Evolutionary conservation across 2,888 invertebrate genomes (phyloP), one percentile per base, ranked within the genome.

Genomic region (Sylvicola fuscatus): DNA sequence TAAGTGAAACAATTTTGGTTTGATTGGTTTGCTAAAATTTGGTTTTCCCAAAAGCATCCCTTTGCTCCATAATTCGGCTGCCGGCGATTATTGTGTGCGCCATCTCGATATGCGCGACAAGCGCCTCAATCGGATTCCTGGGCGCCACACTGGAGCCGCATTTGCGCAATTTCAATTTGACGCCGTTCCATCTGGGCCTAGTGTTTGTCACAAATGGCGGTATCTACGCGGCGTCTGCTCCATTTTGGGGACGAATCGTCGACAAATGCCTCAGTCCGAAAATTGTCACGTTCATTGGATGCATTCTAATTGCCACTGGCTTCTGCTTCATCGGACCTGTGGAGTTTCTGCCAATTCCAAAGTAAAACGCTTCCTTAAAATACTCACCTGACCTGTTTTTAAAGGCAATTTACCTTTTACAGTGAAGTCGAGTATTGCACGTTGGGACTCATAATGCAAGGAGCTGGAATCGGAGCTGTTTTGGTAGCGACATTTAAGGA

Each of bases 121-220:
- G 81, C 41, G 71, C 78, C 65, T 81, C 81, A 44, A 81, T 84
- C 35, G 83, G 84, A 14, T 92, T 87, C 55, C 62, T 90, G 14
- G 81, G 84, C 51, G 87, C 90, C 0, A 89, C 89, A 0, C 61
- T 92, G 14, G 84, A 89, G 45, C 83, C 82, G 0, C 90, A 90
- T 61, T 62, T 92, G n/a, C 54, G 79, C 42, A 40, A 43, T 31
- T 46, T 45, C 28, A 37, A 41, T 15, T 31, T 45, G 16, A 41
- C 33, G 13, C 44, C 46, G 2, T 37, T 46, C 11, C 26, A 41
- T 11, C 33, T 46, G 12, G 44, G 42, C 42, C 53, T 81, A 35
- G 77, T 86, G 70, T 87, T 86, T 50, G 72, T 86, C 31, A 78
- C 84, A 44, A 83, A 79, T 50, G 83, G 84, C 3, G 81, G 76